phyloP scores from a whole-genome alignment of 1,140 invertebrate genomes.

The Trinorchestia longiramus region DNA sequence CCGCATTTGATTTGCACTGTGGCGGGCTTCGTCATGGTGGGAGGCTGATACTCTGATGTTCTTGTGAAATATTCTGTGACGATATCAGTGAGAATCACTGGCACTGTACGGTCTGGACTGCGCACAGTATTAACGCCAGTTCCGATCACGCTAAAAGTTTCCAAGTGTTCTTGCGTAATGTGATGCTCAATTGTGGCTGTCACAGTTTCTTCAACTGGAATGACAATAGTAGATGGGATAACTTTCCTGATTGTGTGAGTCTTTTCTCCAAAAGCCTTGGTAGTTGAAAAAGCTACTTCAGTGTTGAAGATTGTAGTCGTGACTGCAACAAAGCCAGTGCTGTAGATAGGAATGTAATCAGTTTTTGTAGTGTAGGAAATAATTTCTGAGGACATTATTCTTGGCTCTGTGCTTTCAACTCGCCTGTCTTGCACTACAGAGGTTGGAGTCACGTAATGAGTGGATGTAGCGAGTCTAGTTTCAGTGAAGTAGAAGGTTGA shows the following conservation, averaged over 20 bases:
- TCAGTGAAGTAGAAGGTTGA: constrained; percentile 19
- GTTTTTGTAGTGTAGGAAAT: neutral
- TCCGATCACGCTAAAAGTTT: neutral
- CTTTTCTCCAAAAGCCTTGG: neutral
- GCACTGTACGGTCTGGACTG: neutral
- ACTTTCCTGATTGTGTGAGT: constrained; percentile 28
- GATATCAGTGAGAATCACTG: neutral
- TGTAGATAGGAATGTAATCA: neutral
- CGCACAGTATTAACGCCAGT: neutral
- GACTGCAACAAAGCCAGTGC: constrained; percentile 16
- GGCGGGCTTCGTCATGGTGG: constrained; percentile 31
- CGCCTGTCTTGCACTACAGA: neutral
- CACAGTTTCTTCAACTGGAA: neutral
- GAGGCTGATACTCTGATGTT: constrained; percentile 29
- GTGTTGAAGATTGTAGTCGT: neutral
- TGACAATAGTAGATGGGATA: neutral
- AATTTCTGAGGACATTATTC: constrained; percentile 18
- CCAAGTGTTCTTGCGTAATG: neutral
- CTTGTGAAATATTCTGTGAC: constrained; percentile 39
- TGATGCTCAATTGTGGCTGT: neutral
- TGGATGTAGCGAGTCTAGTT: neutral
- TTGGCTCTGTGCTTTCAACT: constrained; percentile 4
- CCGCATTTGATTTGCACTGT: constrained; percentile 33
- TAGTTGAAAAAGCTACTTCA: neutral
- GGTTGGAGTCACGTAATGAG: neutral